Evolutionary conservation across 2,113 vertebrate species (phyloP), one percentile per base, ranked within the genome.

Genomic region (Chaetodon trifascialis): DNA sequence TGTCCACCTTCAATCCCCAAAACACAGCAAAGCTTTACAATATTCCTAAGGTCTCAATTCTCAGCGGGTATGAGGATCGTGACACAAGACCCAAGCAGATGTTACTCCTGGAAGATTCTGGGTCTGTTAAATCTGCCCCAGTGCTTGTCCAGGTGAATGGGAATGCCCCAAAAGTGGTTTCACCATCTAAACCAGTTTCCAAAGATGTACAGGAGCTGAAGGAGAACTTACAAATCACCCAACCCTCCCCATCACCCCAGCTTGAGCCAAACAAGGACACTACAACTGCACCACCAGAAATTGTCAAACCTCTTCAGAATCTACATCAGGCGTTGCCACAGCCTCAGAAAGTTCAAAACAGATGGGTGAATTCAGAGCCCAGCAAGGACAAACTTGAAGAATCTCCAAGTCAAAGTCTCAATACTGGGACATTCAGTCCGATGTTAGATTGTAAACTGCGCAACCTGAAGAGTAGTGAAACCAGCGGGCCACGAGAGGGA

Each of bases 1-100:
- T 80, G 16, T 96, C 95, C 58, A 95, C 94, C 67, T 96, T 96
- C 83, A 96, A 95, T 76, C 95, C 95, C 12, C 93, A 94, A 73
- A 91, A 93, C 72, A 90, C 91, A 67, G 94, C 94, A 42, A 96
- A 95, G 52, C 73, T 95, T 49, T 95, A 94, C 76, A 86, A 30
- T 44, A 56, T 91, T 49, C 88, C 93, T 19, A 90, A 93, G 11
- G 72, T 82, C 16, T 82, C 94, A 11, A 15, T 92, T 23, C 76
- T 93, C 9, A 71, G 56, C 3, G 72, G 73, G 2, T 55, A 88
- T 51, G 72, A 83, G 2, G 91, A 92, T 16, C 56, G 10, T 5
- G 87, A 94, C 5, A 63, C 82, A 59, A 94, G 62, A 73, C 81
- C 85, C 40, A 95, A 92, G 80, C 92, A 94, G 47, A 89, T 91